Base-by-base conservation (phyloP, 1,140 invertebrate genomes). In the Platyscapa corneri region DNA sequence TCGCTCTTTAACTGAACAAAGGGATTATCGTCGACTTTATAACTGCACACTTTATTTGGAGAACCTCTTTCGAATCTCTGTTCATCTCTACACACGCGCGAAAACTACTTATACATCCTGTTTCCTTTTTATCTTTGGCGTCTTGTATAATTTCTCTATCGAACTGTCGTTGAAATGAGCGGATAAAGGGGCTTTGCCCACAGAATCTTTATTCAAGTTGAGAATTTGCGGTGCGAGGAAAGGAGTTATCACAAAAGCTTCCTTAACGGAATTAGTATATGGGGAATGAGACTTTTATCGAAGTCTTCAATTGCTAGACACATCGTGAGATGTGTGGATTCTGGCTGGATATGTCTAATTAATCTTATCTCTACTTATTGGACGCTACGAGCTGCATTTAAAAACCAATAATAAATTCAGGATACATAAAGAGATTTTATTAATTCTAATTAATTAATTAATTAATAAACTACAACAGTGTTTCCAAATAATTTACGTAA, bases 121-220 rank as follows among this genome's bases (percentile, higher is more conserved):
- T 60, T 0, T 23, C 56, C 23, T 60, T 14, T 42, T 8, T 74
- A 8, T 27, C 70, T 20, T 49, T 34, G 56, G 37, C 32, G 46
- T 83, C n/a, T n/a, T n/a, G n/a, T n/a, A n/a, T n/a, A n/a, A n/a
- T n/a, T n/a, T n/a, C n/a, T n/a, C n/a, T n/a, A n/a, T n/a, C 56
- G 82, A 76, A 65, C 39, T 53, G 56, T 14, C 77, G 79, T 65
- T 56, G 79, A 53, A 85, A 81, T 76, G 85, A 86, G 74, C 30
- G 83, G 86, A 64, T 67, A 79, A 46, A 53, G 81, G 60, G 42
- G 88, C 88, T 90, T 91, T 91, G 90, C 90, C 87, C 89, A 88
- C 87, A 89, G 34, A 88, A 89, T 87, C 90, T 90, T 88, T 86
- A 89, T 90, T 91, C 88, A 91, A 90, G 88, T 86, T 53, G 77